phyloP scores from a whole-genome alignment of 2,113 vertebrate genomes.

The Aspiorhynchus laticeps region DNA sequence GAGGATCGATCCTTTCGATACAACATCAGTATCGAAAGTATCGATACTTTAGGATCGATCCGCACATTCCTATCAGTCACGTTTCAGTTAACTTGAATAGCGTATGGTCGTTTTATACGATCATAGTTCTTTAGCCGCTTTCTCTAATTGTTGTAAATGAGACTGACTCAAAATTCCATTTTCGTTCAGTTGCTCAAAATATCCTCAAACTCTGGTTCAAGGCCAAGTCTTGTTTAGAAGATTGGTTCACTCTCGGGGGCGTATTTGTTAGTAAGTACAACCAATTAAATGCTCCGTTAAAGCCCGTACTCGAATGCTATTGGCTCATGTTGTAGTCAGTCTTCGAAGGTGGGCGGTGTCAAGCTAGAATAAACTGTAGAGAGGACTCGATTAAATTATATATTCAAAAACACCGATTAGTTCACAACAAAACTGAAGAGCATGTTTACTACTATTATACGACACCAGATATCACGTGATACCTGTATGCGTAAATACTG shows the following conservation, averaged over 20 bases:
- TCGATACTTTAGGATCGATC: no score
- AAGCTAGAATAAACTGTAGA: not conserved
- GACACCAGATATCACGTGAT: not conserved
- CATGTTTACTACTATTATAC: constrained; percentile 6
- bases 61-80: no score
- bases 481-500: not conserved
- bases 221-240: not conserved
- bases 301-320: not conserved
- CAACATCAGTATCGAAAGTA: no score
- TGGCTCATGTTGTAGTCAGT: not conserved
- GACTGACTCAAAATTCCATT: not conserved
- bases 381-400: not conserved
- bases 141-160: not conserved
- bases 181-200: not conserved
- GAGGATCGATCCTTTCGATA: no score
- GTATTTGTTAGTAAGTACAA: not conserved
- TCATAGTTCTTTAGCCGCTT: not conserved
- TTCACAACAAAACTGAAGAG: not conserved
- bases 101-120: not conserved
- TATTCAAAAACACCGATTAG: not conserved
- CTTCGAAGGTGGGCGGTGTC: not conserved
- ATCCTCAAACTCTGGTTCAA: not conserved
- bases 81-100: not conserved
- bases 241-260: not conserved
- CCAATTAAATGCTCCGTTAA: not conserved